Percentiles rank a stretch among this genome's conserved stretches.
These are phyloP conservation scores for Eudyptes chrysolophus DNA, from an alignment of 2,113 vertebrate species.

Conservation along the genomic window DNA sequence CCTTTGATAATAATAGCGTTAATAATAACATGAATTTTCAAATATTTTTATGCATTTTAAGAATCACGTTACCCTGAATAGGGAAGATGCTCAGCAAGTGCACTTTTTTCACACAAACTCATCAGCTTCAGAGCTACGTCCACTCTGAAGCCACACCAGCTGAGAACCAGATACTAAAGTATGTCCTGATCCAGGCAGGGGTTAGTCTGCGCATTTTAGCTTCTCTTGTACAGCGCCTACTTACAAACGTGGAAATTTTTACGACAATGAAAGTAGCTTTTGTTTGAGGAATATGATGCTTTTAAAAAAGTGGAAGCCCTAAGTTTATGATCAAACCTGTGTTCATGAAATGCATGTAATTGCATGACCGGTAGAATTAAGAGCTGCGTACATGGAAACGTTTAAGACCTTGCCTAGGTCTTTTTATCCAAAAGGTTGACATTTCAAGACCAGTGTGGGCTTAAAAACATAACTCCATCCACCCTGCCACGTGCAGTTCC, in stretches of 20 bases:
- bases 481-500: rapidly evolving
- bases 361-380: background rate
- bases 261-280: background rate
- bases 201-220: background rate
- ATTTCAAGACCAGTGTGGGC: background rate
- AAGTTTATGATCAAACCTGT: background rate
- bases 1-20: slow-evolving; percentile 48
- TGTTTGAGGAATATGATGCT: background rate
- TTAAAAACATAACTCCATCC: background rate
- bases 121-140: background rate
- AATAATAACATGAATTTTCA: slow-evolving; percentile 31
- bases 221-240: background rate
- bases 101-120: background rate
- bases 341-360: background rate
- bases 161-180: background rate
- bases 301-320: slow-evolving; percentile 16
- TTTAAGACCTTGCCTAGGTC: background rate
- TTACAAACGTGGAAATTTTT: background rate
- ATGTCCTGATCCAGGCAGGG: background rate
- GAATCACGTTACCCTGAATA: background rate
- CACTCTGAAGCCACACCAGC: background rate
- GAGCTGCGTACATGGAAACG: rapidly evolving
- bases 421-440: background rate
- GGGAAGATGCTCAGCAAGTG: background rate
- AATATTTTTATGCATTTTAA: background rate